A percentile compares a stretch with the other conserved stretches of the same genome.
Evolutionary conservation across 2,113 vertebrate species (phyloP).

Genomic region (Xiphophorus maculatus): DNA sequence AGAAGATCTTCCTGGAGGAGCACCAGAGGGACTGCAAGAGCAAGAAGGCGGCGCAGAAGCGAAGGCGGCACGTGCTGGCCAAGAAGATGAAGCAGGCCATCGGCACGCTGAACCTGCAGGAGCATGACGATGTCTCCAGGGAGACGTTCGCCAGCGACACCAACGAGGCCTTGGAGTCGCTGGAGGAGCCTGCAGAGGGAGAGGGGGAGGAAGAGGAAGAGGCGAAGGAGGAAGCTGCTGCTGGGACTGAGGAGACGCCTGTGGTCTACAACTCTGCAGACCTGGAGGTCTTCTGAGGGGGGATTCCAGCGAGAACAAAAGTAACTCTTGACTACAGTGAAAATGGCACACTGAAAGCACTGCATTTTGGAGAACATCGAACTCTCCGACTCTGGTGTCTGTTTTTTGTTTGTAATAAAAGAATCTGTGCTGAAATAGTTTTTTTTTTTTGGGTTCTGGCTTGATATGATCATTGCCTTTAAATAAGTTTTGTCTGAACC

Average conservation of each 20-base stretch:
- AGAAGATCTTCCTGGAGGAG: constrained; percentile 91
- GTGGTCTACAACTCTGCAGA: constrained; percentile 90
- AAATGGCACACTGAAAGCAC: constrained; percentile 18
- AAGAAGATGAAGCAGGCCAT: constrained; percentile 98
- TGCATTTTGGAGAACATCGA: not conserved
- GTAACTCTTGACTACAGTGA: not conserved
- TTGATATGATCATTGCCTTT: not conserved
- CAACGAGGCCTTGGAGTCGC: constrained; percentile 91
- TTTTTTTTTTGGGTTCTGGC: constrained; percentile 1
- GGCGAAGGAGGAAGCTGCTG: constrained; percentile 76
- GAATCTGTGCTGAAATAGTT: not conserved
- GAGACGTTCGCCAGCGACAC: constrained; percentile 98
- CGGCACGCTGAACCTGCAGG: constrained; percentile 91
- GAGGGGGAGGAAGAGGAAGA: constrained; percentile 88
- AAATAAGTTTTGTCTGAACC: not conserved
- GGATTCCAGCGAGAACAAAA: not conserved
- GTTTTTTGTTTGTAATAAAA: constrained; percentile 21
- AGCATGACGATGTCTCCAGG: constrained; percentile 92
- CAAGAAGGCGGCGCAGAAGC: constrained; percentile 94
- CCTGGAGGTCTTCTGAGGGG: constrained; percentile 89
- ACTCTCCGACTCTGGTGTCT: not conserved
- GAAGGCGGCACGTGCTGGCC: constrained; percentile 87
- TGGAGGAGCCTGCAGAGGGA: constrained; percentile 89
- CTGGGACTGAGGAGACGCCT: constrained; percentile 86
- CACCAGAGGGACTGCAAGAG: constrained; percentile 87